These are phyloP conservation scores for Halichondria panicea DNA, from an alignment of 37 sponge, comb jelly and placozoan genomes.

Conservation along the genomic window DNA sequence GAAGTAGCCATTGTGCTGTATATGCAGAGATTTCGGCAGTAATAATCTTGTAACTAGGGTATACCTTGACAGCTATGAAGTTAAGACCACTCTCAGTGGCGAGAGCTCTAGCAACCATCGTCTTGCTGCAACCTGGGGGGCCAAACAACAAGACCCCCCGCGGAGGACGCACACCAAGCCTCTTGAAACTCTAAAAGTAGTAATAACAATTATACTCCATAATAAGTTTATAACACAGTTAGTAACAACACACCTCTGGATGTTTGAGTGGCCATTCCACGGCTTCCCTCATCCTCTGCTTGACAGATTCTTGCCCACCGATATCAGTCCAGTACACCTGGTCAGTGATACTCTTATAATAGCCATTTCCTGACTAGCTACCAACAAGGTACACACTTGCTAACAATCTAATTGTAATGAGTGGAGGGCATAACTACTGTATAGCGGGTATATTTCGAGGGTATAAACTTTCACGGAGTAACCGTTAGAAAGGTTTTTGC, in stretches of 20 bases:
- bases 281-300: constrained; percentile 78
- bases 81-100: constrained; percentile 97
- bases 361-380: too few species aligned
- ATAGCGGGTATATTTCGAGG: too few species aligned
- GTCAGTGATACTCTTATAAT: neutral
- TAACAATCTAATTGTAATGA: too few species aligned
- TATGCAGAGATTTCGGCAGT: neutral
- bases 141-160: constrained; percentile 92
- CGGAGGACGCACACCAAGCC: constrained; percentile 80
- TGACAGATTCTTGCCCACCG: constrained; percentile 88
- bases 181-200: constrained; percentile 36
- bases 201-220: neutral
- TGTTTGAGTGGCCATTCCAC: constrained; percentile 95
- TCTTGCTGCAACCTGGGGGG: constrained; percentile 99
- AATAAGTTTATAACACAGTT: neutral
- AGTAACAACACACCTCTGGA: constrained; percentile 59
- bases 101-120: constrained; percentile 95
- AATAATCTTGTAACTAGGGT: neutral
- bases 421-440: too few species aligned
- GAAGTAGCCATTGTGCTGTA: neutral
- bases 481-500: too few species aligned
- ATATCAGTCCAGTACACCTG: constrained; percentile 91
- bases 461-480: too few species aligned
- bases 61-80: constrained; percentile 93
- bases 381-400: too few species aligned